phyloP scores from a whole-genome alignment of 2,888 invertebrate genomes.

The Drosophila tanythrix region DNA sequence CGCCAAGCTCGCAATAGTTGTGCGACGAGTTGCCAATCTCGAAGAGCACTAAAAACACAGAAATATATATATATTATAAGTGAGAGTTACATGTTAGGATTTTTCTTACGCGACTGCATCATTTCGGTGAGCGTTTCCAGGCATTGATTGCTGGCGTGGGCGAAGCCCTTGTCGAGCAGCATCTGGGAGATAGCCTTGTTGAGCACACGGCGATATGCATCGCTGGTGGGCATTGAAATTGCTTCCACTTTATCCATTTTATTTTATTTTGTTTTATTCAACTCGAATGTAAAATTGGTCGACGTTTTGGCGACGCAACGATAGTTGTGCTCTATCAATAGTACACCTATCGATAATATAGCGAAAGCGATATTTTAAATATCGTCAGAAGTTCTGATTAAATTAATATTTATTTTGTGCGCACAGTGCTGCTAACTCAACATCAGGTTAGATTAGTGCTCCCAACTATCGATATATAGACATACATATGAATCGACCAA shows the following conservation, averaged over 20 bases:
- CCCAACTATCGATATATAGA: no score
- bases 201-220: slow-evolving; percentile 85
- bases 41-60: slow-evolving; percentile 87
- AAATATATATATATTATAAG: not conserved
- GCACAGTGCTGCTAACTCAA: no score
- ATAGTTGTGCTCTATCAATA: slow-evolving; percentile 2
- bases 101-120: slow-evolving; percentile 91
- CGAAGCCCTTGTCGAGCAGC: slow-evolving; percentile 92
- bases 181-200: slow-evolving; percentile 92
- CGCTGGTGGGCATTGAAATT: slow-evolving; percentile 46
- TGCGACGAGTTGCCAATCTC: slow-evolving; percentile 93
- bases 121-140: slow-evolving; percentile 96
- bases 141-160: slow-evolving; percentile 90
- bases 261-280: not conserved
- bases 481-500: not conserved
- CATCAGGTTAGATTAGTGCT: no score
- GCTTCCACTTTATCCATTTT: slow-evolving; percentile 67
- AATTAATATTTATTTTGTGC: not conserved
- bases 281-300: not conserved
- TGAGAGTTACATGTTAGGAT: not conserved
- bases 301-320: not conserved
- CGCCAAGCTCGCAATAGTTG: slow-evolving; percentile 94
- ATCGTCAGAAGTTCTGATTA: not conserved
- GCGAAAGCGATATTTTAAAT: not conserved
- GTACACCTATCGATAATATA: not conserved